Evolutionary conservation across 2,797 vertebrate genomes (phyloP), one percentile per base, ranked within the genome.

Genomic region (Petrocephalus schoutedeni): DNA sequence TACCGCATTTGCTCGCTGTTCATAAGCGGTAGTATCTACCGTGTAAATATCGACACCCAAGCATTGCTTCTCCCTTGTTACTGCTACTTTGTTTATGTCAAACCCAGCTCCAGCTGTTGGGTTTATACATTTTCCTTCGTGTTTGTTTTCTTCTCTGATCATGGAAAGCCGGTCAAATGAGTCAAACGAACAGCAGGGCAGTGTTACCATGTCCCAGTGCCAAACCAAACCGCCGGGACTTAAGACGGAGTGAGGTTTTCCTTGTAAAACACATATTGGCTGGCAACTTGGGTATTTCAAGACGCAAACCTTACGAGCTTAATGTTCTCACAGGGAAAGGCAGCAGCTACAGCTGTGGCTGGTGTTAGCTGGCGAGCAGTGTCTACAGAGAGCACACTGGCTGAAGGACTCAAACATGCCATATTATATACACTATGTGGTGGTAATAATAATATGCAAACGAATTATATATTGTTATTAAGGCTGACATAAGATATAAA

Each of bases 181-280:
- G 87, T 54, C 86, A 56, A 86, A 36, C 5, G 87, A 58, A 45
- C 16, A 53, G 28, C 87, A 41, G 36, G 54, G 87, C 16, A 87
- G 54, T 6, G 41, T 12, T 87, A 19, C 87, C 87, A 59, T 58
- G 71, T 28, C 74, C 28, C 74, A 36, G 53, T 45, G 87, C 87
- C 87, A 87, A 87, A 87, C 71, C 74, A 87, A 87, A 87, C 87
- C 87, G 9, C 87, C 1, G 54, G 49, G 87, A 19, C 64, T 80
- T 23, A 80, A 19, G 32, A 8, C 28, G 51, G 23, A 87, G 36
- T 41, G 71, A 41, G 71, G 45, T 82, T 58, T 57, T 32, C 51
- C 67, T 87, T 87, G 87, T 87, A 87, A 87, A 87, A 82, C 87
- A 87, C 71, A 59, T 56, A 71, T 45, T 87, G 87, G 87, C 87